Conservation (phyloP, 2,888 invertebrate genomes). For the Dryocosmus kuriphilus region DNA sequence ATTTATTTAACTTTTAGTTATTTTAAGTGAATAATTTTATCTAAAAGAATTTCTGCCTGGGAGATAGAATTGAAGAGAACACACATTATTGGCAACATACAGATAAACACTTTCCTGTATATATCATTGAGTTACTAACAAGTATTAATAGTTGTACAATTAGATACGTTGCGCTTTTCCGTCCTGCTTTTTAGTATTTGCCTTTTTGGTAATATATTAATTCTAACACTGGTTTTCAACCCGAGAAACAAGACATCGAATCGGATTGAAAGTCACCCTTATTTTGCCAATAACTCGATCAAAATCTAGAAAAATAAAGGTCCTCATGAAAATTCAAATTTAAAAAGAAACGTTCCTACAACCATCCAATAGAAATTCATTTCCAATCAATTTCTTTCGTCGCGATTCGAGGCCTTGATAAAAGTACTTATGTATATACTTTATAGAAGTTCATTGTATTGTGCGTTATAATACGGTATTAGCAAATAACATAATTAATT, state of each 20-base stretch:
- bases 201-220: background rate
- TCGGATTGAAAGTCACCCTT: background rate
- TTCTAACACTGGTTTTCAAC: background rate
- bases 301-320: background rate
- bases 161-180: background rate
- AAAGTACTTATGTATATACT: constrained; percentile 31
- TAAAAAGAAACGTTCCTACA: background rate
- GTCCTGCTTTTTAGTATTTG: background rate
- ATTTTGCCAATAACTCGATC: background rate
- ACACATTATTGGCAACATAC: constrained; percentile 6
- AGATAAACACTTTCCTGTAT: background rate
- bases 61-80: background rate
- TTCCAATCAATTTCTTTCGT: background rate
- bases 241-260: constrained; percentile 19
- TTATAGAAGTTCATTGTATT: constrained; percentile 45
- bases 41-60: background rate
- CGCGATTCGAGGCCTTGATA: constrained; percentile 19
- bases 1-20: background rate
- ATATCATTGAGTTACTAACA: background rate
- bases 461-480: too few species aligned
- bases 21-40: background rate
- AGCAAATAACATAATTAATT: too few species aligned
- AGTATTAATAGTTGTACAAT: background rate
- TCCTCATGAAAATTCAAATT: background rate
- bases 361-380: background rate